These are phyloP conservation scores for Caenorhabditis sp. DNA, from an alignment of 2,888 invertebrate genomes.

Conservation along the genomic window DNA sequence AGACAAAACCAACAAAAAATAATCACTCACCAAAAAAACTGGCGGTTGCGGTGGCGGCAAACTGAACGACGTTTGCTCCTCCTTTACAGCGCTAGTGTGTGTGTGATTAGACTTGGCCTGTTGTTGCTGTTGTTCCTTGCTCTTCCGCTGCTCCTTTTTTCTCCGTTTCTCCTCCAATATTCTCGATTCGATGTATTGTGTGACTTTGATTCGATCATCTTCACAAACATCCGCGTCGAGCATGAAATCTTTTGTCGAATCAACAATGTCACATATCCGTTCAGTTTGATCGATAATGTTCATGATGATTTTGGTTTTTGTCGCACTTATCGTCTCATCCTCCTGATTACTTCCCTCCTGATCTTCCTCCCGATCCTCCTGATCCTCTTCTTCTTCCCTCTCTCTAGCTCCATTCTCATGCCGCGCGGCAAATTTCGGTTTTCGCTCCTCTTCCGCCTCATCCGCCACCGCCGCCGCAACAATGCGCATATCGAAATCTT, in stretches of 20 bases:
- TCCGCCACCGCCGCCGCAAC: too few species aligned
- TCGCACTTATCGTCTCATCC: not conserved
- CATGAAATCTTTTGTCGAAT: slow-evolving; percentile 31
- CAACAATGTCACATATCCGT: slow-evolving; percentile 21
- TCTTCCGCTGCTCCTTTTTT: slow-evolving; percentile 7
- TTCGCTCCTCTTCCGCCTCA: too few species aligned
- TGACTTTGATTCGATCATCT: slow-evolving; percentile 13
- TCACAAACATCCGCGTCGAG: slow-evolving; percentile 15
- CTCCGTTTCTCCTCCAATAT: slow-evolving; percentile 17
- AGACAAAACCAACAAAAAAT: too few species aligned
- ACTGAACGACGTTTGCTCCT: too few species aligned
- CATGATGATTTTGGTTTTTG: not conserved
- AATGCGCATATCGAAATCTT: not conserved
- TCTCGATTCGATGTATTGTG: slow-evolving; percentile 9
- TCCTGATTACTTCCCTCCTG: too few species aligned
- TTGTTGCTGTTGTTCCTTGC: not conserved
- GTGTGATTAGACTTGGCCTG: not conserved
- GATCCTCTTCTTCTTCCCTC: too few species aligned
- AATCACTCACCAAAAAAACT: not conserved
- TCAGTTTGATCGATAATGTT: not conserved
- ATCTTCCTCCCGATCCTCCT: too few species aligned
- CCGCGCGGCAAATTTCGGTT: too few species aligned
- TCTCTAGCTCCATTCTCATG: too few species aligned
- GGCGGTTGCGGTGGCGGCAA: slow-evolving; percentile 3
- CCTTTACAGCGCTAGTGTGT: not conserved